Evolutionary conservation across 2,797 vertebrate species (phyloP), one percentile per base, ranked within the genome.

Genomic region (Heterohyrax brucei): DNA sequence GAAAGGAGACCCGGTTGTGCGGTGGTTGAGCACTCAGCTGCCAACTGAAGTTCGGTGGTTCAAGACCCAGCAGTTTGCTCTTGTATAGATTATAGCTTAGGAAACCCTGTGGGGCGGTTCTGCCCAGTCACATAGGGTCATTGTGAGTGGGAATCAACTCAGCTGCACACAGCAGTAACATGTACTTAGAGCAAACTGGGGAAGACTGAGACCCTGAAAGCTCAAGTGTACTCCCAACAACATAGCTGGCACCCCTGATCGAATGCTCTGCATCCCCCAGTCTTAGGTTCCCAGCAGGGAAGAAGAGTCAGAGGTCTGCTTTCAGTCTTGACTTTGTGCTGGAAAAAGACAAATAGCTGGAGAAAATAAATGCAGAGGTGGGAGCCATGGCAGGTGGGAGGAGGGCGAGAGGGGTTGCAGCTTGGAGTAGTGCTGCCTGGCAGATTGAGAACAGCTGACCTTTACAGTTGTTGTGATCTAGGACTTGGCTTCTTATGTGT

Each of bases 401-500:
- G 66, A 30, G 6, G 8, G 10, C 5, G n/a, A 9, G 13, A 56
- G 7, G 26, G 64, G 24, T n/a, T 80, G 18, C 28, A 87, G 48
- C 16, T 70, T 92, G 78, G 16, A 83, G 26, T 77, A 56, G 44
- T 44, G 70, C 33, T 88, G 53, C 53, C n/a, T 86, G 53, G 24
- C 70, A 44, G 10, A 75, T 77, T 94, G 72, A 91, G 46, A 90
- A 64, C 59, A 89, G 10, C 73, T 95, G 85, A 81, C 81, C 89
- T 87, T 82, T 73, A 72, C 82, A 89, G 82, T 83, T 68, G 39
- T 53, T 95, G 21, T 88, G 39, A 28, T 90, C 16, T 62, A 80
- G 72, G 70, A 83, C 12, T 19, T 89, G 19, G 61, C 44, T 53
- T 78, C 59, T 14, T 87, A 30, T 24, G 9, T 85, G 1, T 72